Evolutionary conservation across 2,797 vertebrate genomes (phyloP), one percentile per base, ranked within the genome.

Genomic region (Silurus aristotelis): DNA sequence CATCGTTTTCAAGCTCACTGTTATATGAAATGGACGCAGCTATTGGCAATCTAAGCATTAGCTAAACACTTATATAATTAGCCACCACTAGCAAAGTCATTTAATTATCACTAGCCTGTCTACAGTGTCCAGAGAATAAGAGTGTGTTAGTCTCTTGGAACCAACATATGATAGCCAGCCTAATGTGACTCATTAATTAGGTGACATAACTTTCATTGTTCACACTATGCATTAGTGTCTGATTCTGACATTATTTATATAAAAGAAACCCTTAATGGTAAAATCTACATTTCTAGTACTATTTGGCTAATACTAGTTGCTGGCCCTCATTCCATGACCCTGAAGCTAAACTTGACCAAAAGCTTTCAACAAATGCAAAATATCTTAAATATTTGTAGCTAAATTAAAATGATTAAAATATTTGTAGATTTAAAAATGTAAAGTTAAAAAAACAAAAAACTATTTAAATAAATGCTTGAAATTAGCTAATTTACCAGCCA

Each of bases 31-130:
- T 89, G 82, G 76, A 89, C 87, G 88, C 88, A 61, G 84, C 84
- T 93, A 95, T 95, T 91, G 94, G 92, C 94, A 92, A 92, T 90
- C 92, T 84, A 84, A 87, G 92, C 90, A 92, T 94, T 93, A 92
- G 91, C 84, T 89, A 88, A 91, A 91, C 91, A 85, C 87, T 91
- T 91, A 92, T 92, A 94, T 92, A 94, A 95, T 95, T 95, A 95
- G 93, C 91, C 92, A 92, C 92, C 93, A 93, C 93, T 92, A 94
- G 92, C 93, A 91, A 92, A 93, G 93, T 94, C 94, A 95, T 95
- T 95, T 95, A 94, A 95, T 94, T 92, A 92, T 94, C 93, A 93
- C 93, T 94, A 90, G 89, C 86, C 88, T 88, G 85, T 87, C 58
- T 88, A 91, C 89, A 87, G 90, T 87, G 77, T 64, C 91, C 89